phyloP scores from a whole-genome alignment of 2,888 invertebrate species.

The Dolichomitus sp. region DNA sequence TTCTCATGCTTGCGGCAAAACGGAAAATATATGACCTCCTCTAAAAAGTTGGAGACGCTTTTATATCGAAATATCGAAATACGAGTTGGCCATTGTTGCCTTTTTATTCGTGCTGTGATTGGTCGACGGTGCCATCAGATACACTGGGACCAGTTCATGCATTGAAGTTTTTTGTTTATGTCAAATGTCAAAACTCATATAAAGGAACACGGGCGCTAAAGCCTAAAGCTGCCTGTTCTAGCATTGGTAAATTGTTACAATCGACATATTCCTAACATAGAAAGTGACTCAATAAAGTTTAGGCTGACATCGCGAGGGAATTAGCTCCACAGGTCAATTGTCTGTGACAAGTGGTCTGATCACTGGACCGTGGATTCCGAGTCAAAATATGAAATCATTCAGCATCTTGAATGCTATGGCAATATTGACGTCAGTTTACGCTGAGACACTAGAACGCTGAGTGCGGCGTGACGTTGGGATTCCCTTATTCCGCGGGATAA shows the following conservation, averaged over 20 bases:
- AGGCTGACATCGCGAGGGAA: background rate
- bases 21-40: too few species aligned
- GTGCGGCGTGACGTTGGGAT: background rate
- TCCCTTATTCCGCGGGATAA: slow-evolving; percentile 19
- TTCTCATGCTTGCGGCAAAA: too few species aligned
- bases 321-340: background rate
- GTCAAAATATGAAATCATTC: background rate
- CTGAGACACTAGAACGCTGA: background rate
- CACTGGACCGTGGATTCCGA: background rate
- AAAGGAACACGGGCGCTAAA: too few species aligned
- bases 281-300: background rate
- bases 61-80: too few species aligned
- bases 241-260: background rate
- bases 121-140: too few species aligned
- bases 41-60: too few species aligned
- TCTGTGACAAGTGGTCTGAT: background rate
- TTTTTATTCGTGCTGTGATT: too few species aligned
- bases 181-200: too few species aligned
- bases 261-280: background rate
- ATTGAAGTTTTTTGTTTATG: too few species aligned
- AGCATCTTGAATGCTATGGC: background rate
- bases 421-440: background rate
- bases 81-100: too few species aligned
- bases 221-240: too few species aligned
- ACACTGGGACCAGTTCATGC: too few species aligned